Base-by-base conservation (phyloP, 30 jellyfish, hydroid and myxozoan genomes). In the Mastigias papua region DNA sequence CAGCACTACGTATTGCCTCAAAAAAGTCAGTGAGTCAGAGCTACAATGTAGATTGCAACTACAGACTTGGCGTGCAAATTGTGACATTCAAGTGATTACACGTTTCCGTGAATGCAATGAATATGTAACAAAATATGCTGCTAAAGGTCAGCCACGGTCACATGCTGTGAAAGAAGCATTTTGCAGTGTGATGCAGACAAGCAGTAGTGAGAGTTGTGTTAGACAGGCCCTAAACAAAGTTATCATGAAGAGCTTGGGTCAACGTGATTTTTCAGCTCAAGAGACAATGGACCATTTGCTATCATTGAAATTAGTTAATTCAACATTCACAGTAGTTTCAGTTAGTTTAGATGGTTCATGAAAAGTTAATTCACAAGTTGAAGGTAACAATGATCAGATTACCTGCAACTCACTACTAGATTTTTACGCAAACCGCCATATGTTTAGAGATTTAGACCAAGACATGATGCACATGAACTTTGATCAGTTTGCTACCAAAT, bases 31-130 rank as follows among this genome's bases (percentile, higher is more conserved):
- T n/a, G n/a, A n/a, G n/a, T n/a, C n/a, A n/a, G n/a, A n/a, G n/a
- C n/a, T n/a, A n/a, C n/a, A n/a, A n/a, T n/a, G n/a, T n/a, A n/a
- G n/a, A 68, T 49, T 87, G 34, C 90, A 76, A 78, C 80, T 87
- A 1, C 96, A 87, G 67, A 77, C 73, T 1, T 87, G 96, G 91
- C 82, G 91, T 22, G 91, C 96, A 35, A 87, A 87, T 77, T 75
- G 96, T 69, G 96, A 87, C 70, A 87, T 87, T 27, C 86, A 87
- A 48, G 58, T 65, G 23, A 86, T 76, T 62, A 87, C 78, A 61
- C 85, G 76, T 73, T 54, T 73, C 50, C 95, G 76, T 76, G 95
- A 89, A 16, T 73, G 95, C 78, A 54, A 73, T 58, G 95, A 86
- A 86, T 86, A 86, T 68, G 77, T 86, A 22, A 89, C 90, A 54